phyloP scores from a whole-genome alignment of 2,888 invertebrate species.

The Platerodrilus igneus region DNA sequence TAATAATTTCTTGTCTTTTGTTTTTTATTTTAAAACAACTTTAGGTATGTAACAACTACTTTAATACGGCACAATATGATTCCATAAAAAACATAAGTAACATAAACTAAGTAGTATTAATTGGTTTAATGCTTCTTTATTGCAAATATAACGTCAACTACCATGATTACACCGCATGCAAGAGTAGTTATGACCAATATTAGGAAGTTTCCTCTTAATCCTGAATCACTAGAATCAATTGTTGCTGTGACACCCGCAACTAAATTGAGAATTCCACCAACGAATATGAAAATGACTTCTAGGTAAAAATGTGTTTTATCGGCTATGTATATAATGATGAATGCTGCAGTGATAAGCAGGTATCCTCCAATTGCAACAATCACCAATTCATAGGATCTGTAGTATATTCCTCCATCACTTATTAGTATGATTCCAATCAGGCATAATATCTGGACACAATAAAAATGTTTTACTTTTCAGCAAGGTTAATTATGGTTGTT shows the following conservation, averaged over 20 bases:
- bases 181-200: background rate
- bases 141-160: background rate
- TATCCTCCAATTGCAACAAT: conserved; percentile 13
- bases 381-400: conserved; percentile 6
- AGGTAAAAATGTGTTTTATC: conserved; percentile 16
- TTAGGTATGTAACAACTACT: too few relatives aligned
- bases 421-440: conserved; percentile 1
- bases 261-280: conserved; percentile 18
- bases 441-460: conserved; percentile 7
- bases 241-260: conserved; percentile 16
- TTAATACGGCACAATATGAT: too few relatives aligned
- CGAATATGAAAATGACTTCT: conserved; percentile 17
- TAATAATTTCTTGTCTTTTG: too few relatives aligned
- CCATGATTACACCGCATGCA: background rate
- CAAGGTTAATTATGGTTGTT: too few relatives aligned
- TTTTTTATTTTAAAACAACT: too few relatives aligned
- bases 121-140: too few relatives aligned
- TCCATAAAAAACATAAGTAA: too few relatives aligned
- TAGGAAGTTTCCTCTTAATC: background rate
- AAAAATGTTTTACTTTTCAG: conserved; percentile 1
- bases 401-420: background rate
- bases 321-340: conserved; percentile 19
- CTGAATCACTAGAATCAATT: too few relatives aligned
- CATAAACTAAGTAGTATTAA: too few relatives aligned
- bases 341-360: conserved; percentile 17